Percentiles rank a stretch among this genome's conserved stretches.
phyloP scores from a whole-genome alignment of 2,113 vertebrate species.

The Xenopus tropicalis region UCB_Xtro_10.0 CM004449.2:26150001-26150500 shows the following conservation, averaged over 20 bases:
- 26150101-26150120: not conserved
- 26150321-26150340: not conserved
- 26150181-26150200: slow-evolving; percentile 9
- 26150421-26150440: not conserved
- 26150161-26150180: not conserved
- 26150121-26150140: not conserved
- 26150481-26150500: not conserved
- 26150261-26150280: not conserved
- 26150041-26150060: not conserved
- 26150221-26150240: not conserved
- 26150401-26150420: not conserved
- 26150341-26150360: not conserved
- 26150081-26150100: not conserved
- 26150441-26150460: slow-evolving; percentile 1
- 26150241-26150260: not conserved
- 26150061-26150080: not conserved
- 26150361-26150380: not conserved
- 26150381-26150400: not conserved
- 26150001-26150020: too few species aligned
- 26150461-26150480: not conserved
- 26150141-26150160: not conserved
- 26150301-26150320: not conserved
- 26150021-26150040: not conserved
- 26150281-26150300: not conserved
- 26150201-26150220: slow-evolving; percentile 5